A percentile compares a stretch with the other conserved stretches of the same genome.
Conservation (phyloP, 2,113 vertebrate genomes). For the Paradisaea rubra region DNA sequence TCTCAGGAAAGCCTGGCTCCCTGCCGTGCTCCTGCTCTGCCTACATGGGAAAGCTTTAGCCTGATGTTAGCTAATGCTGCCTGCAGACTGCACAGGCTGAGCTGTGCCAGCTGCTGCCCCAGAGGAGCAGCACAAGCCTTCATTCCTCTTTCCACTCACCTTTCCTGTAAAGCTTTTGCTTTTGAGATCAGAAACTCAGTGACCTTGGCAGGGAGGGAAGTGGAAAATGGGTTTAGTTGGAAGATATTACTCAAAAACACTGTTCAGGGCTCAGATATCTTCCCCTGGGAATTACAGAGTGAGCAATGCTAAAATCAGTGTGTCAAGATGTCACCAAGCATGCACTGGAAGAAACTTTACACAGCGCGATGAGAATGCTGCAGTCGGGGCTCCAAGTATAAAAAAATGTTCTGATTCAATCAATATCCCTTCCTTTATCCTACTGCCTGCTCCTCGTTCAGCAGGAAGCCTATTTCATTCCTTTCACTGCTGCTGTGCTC, state of each 20-base stretch:
- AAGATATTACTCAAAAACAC: slow-evolving; percentile 34
- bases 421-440: background rate
- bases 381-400: background rate
- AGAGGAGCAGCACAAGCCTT: background rate
- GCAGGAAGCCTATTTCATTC: background rate
- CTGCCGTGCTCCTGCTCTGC: background rate
- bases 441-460: background rate
- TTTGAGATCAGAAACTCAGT: slow-evolving; percentile 29
- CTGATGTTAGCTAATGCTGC: background rate
- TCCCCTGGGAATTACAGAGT: background rate
- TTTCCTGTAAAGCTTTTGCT: slow-evolving; percentile 7
- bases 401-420: background rate
- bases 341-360: background rate
- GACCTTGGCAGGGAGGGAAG: slow-evolving; percentile 4
- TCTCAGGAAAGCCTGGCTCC: background rate
- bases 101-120: background rate
- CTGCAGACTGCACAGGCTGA: background rate
- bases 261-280: background rate
- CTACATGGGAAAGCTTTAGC: background rate
- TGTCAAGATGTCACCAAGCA: slow-evolving; percentile 38
- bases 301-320: slow-evolving; percentile 20
- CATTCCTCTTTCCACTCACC: slow-evolving; percentile 1
- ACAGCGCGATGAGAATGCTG: accelerated
- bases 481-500: background rate
- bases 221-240: slow-evolving; percentile 24